Conservation (phyloP, 2,113 vertebrate species). For the Phocoena sinus region DNA sequence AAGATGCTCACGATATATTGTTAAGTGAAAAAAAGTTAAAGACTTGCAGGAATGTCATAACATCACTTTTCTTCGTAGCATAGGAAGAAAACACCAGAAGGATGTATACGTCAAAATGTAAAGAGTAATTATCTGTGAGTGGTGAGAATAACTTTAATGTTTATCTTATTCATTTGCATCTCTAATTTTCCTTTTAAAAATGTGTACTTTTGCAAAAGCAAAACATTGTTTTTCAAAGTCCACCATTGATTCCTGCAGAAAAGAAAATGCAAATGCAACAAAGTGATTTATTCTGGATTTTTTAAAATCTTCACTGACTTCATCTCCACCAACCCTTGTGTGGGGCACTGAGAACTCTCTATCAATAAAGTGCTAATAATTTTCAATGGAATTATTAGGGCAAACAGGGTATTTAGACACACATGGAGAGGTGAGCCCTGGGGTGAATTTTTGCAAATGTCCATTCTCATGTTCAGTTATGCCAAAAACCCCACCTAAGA, state of each 20-base stretch:
- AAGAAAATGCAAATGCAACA: not conserved
- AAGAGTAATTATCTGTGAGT: not conserved
- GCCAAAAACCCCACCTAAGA: not conserved
- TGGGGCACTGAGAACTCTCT: not conserved
- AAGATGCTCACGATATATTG: not conserved
- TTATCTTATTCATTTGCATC: not conserved
- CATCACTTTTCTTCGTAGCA: not conserved
- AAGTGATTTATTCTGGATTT: not conserved
- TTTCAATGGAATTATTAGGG: not conserved
- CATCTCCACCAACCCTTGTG: not conserved
- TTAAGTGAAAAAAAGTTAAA: not conserved
- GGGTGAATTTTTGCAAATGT: not conserved
- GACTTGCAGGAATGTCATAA: not conserved
- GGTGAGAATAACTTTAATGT: not conserved
- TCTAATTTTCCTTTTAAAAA: not conserved
- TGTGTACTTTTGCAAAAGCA: not conserved
- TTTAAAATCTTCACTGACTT: not conserved
- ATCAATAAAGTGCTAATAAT: not conserved
- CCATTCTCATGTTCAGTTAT: accelerated
- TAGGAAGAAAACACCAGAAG: not conserved
- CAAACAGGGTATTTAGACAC: not conserved
- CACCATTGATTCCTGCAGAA: not conserved
- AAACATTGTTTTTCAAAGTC: not conserved
- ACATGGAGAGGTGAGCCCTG: not conserved
- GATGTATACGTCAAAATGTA: not conserved